Evolutionary conservation across 1,140 invertebrate species (phyloP).

Genomic region (Heliconius hewitsoni): DNA sequence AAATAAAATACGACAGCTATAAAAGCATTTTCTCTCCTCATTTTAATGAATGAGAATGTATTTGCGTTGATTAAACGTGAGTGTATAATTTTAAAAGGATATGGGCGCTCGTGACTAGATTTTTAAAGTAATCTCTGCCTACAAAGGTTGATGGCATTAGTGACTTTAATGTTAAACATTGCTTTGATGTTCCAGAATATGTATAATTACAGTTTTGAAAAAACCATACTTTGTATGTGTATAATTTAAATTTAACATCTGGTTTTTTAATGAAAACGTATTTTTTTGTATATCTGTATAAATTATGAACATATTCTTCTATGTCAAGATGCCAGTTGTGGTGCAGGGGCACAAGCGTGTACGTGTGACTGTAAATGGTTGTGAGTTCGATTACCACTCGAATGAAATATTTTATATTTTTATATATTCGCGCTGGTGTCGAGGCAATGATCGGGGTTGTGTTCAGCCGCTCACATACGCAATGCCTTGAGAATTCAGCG

Average conservation of each 20-base stretch:
- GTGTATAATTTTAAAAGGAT: conserved; percentile 43
- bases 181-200: neutral
- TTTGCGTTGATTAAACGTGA: conserved; percentile 35
- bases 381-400: no score
- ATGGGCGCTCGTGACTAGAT: conserved; percentile 39
- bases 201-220: conserved; percentile 2
- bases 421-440: no score
- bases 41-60: conserved; percentile 15
- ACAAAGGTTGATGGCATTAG: conserved; percentile 20
- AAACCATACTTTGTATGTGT: neutral
- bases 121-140: conserved; percentile 13
- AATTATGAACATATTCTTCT: no score
- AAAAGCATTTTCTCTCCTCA: conserved; percentile 2
- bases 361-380: no score
- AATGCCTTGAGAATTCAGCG: no score
- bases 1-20: conserved; percentile 13
- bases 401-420: no score
- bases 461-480: no score
- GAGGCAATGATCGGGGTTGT: no score
- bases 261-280: neutral
- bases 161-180: neutral
- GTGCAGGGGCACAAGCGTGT: no score
- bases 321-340: no score
- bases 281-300: no score
- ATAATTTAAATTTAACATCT: neutral